Evolutionary conservation across 2,113 vertebrate genomes (phyloP).

Genomic region (Capreolus pygargus): DNA sequence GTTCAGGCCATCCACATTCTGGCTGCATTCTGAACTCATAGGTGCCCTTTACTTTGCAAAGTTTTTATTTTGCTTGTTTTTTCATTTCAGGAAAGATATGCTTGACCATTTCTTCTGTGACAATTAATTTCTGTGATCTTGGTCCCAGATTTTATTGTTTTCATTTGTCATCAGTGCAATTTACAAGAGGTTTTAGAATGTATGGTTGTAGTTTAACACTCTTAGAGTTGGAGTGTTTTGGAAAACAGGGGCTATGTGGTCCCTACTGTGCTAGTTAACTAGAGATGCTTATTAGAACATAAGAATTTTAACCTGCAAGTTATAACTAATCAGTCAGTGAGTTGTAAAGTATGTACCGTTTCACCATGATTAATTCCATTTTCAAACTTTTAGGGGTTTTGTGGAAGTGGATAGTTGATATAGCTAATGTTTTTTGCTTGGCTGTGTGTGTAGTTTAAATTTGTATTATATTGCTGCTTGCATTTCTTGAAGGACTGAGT

Average conservation of each 20-base stretch:
- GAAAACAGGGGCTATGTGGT: neutral
- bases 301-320: conserved; percentile 40
- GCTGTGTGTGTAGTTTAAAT: neutral
- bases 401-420: neutral
- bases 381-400: conserved; percentile 10
- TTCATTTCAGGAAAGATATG: neutral
- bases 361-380: neutral
- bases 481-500: neutral
- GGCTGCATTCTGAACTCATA: neutral
- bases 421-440: neutral
- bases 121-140: neutral
- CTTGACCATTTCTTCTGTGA: neutral
- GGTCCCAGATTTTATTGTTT: neutral
- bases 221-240: neutral
- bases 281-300: neutral
- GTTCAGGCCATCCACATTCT: neutral
- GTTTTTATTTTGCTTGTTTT: neutral
- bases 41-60: conserved; percentile 17
- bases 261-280: neutral
- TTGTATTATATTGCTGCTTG: neutral
- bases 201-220: neutral
- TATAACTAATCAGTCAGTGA: neutral
- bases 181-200: neutral
- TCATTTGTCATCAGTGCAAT: neutral
- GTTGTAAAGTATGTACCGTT: neutral